A percentile compares a stretch with the other conserved stretches of the same genome.
Conservation (phyloP, 2,888 invertebrate species). For the Eulithis testata region DNA sequence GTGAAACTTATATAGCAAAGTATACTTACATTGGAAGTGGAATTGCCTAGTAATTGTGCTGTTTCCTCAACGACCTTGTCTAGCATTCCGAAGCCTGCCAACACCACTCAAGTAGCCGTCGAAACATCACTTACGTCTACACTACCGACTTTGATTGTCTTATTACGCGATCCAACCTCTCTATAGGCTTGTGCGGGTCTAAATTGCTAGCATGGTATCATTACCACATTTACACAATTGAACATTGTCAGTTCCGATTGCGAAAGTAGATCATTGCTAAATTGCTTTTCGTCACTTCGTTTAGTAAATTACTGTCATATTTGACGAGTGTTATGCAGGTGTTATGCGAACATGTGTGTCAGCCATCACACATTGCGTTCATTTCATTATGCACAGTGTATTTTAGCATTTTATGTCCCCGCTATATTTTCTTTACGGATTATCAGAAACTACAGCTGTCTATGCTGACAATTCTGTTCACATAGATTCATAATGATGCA, state of each 20-base stretch:
- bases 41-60: constrained; percentile 13
- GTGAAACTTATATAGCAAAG: not conserved
- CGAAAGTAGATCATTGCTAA: constrained; percentile 73
- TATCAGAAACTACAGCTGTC: too few species aligned
- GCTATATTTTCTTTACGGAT: too few species aligned
- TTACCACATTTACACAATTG: constrained; percentile 76
- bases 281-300: constrained; percentile 78
- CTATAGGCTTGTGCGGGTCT: constrained; percentile 50
- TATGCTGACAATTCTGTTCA: too few species aligned
- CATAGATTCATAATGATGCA: too few species aligned
- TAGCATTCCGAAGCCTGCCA: constrained; percentile 15
- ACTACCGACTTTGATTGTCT: constrained; percentile 48
- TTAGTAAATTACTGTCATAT: constrained; percentile 61
- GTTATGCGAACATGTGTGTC: constrained; percentile 38
- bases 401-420: too few species aligned
- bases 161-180: constrained; percentile 48
- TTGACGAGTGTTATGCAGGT: constrained; percentile 54
- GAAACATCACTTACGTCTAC: constrained; percentile 40
- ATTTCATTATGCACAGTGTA: constrained; percentile 2
- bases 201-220: constrained; percentile 61
- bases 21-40: not conserved
- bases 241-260: constrained; percentile 72
- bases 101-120: constrained; percentile 32
- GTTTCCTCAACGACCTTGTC: constrained; percentile 31
- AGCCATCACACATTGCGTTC: constrained; percentile 18